phyloP scores from a whole-genome alignment of 2,888 invertebrate genomes.

The Scelioninae gen. 2 region DNA sequence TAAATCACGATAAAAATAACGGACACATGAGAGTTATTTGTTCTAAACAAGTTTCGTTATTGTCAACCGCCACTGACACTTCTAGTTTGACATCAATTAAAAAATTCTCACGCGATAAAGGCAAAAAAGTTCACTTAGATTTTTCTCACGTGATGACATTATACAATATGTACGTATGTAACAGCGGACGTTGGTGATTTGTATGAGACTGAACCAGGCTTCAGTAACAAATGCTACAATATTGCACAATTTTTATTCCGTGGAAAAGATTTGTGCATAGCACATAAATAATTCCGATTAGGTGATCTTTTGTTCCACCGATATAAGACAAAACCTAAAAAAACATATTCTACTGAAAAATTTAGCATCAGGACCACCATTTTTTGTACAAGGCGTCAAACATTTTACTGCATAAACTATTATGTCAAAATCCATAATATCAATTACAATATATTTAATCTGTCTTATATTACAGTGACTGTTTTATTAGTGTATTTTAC shows the following conservation, averaged over 20 bases:
- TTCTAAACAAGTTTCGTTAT: constrained; percentile 31
- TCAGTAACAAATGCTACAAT: constrained; percentile 37
- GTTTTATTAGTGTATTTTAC: too few species aligned
- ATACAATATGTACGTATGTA: constrained; percentile 31
- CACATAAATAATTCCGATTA: constrained; percentile 3
- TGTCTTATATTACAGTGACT: too few species aligned
- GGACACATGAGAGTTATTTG: constrained; percentile 14
- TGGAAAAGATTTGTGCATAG: constrained; percentile 20
- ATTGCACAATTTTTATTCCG: constrained; percentile 12
- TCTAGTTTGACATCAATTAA: constrained; percentile 1
- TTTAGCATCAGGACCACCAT: constrained; percentile 17
- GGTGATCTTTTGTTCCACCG: constrained; percentile 6
- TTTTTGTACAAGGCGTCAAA: constrained; percentile 15
- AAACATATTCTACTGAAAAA: constrained; percentile 22
- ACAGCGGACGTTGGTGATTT: constrained; percentile 55
- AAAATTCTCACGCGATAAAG: constrained; percentile 1
- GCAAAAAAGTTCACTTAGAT: constrained; percentile 6
- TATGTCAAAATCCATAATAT: too few species aligned
- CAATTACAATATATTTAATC: too few species aligned
- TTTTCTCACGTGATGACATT: constrained; percentile 15
- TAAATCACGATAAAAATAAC: constrained; percentile 34
- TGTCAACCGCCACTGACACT: constrained; percentile 19
- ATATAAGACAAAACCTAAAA: constrained; percentile 11
- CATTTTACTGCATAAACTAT: constrained; percentile 19
- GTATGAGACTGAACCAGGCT: constrained; percentile 49